These are phyloP conservation scores for Sorex araneus DNA, from an alignment of 2,113 vertebrate species.

Conservation along the genomic window DNA sequence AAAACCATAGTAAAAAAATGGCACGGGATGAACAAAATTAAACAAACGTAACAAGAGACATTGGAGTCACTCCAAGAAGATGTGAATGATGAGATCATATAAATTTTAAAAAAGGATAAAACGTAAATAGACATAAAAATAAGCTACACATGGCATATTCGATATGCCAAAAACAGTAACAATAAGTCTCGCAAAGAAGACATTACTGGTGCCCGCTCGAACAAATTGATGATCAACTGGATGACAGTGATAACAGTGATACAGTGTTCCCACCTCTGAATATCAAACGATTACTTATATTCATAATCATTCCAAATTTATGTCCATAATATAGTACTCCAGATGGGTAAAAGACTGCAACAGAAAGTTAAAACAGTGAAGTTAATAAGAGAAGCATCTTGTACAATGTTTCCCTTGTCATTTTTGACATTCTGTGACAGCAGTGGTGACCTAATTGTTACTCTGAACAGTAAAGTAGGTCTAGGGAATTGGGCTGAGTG, in stretches of 20 bases:
- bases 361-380: neutral
- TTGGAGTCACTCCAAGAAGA: too few species aligned
- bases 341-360: neutral
- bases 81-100: too few species aligned
- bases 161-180: too few species aligned
- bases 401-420: slow-evolving; percentile 26
- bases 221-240: too few species aligned
- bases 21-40: neutral
- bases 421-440: slow-evolving; percentile 33
- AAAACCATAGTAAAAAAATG: slow-evolving; percentile 15
- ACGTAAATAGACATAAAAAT: neutral
- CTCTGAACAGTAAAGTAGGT: neutral
- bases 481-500: neutral
- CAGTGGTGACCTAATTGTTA: neutral
- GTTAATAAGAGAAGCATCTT: slow-evolving; percentile 19
- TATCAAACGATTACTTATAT: neutral
- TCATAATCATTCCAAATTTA: too few species aligned
- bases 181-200: too few species aligned
- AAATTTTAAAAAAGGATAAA: neutral
- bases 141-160: too few species aligned
- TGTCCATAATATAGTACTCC: neutral
- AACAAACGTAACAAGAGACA: neutral
- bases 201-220: too few species aligned
- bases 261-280: neutral
- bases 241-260: too few species aligned